These are phyloP conservation scores for Disparrhopalites patrizii DNA, from an alignment of 2,888 invertebrate genomes.

Conservation along the genomic window DNA sequence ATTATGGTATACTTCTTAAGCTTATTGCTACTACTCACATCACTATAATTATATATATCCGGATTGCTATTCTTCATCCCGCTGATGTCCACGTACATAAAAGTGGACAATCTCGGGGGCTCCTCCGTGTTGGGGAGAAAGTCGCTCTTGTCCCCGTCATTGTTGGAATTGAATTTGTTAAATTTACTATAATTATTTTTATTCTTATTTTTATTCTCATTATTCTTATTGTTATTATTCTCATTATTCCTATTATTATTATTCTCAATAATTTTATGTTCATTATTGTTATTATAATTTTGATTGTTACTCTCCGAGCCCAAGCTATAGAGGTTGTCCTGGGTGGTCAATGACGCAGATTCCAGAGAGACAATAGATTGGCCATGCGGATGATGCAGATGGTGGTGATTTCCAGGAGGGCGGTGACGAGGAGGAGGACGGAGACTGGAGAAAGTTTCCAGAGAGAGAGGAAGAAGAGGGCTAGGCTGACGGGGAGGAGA, in stretches of 20 bases:
- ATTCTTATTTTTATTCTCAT: too few species aligned
- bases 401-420: constrained; percentile 42
- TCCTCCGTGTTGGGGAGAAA: constrained; percentile 33
- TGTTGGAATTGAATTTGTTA: background rate
- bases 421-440: constrained; percentile 42
- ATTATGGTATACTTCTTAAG: too few species aligned
- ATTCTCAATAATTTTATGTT: too few species aligned
- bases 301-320: too few species aligned
- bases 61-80: constrained; percentile 11
- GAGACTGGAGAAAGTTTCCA: constrained; percentile 49
- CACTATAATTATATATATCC: constrained; percentile 21
- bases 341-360: constrained; percentile 30
- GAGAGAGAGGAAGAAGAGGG: constrained; percentile 48
- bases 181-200: too few species aligned
- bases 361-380: constrained; percentile 47
- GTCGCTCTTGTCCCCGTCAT: background rate
- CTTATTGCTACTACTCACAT: background rate
- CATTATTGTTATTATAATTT: too few species aligned
- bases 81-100: constrained; percentile 40
- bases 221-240: background rate
- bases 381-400: constrained; percentile 46
- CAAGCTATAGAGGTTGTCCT: constrained; percentile 19
- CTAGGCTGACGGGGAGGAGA: constrained; percentile 45
- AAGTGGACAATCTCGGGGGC: constrained; percentile 45
- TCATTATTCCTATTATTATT: too few species aligned